Evolutionary conservation across 2,888 invertebrate genomes (phyloP).

Genomic region (Campoplex nolae): DNA sequence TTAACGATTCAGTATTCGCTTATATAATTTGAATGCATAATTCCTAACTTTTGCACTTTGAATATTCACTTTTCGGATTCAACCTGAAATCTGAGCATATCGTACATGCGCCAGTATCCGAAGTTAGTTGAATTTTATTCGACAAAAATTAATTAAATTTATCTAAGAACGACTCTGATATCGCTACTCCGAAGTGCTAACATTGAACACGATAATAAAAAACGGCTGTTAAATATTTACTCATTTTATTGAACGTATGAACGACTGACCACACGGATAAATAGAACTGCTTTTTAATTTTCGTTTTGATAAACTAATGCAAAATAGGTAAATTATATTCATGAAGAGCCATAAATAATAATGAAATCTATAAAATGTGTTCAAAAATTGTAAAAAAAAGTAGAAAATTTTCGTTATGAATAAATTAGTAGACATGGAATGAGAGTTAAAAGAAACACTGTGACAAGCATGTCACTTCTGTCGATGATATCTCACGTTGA

Average conservation of each 20-base stretch:
- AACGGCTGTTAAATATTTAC: too few species aligned
- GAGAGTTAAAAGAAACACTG: constrained; percentile 38
- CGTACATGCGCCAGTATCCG: background rate
- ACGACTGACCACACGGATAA: too few species aligned
- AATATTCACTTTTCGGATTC: background rate
- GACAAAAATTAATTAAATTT: too few species aligned
- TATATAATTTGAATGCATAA: background rate
- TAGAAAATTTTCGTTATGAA: background rate
- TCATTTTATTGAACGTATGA: too few species aligned
- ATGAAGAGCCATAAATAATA: too few species aligned
- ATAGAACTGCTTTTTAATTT: too few species aligned
- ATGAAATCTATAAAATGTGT: too few species aligned
- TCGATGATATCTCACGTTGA: constrained; percentile 64
- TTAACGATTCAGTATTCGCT: background rate
- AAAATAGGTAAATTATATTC: too few species aligned
- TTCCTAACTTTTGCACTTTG: background rate
- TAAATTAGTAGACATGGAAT: background rate
- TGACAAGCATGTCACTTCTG: constrained; percentile 41
- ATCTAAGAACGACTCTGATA: background rate
- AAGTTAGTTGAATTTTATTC: too few species aligned
- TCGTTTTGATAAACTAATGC: too few species aligned
- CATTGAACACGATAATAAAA: too few species aligned
- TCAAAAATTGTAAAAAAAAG: background rate
- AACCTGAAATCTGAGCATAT: background rate
- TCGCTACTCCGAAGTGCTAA: too few species aligned